Percentiles rank a stretch among this genome's conserved stretches.
Conservation (phyloP, 1,140 invertebrate species). For the Ectropis grisescens region DNA sequence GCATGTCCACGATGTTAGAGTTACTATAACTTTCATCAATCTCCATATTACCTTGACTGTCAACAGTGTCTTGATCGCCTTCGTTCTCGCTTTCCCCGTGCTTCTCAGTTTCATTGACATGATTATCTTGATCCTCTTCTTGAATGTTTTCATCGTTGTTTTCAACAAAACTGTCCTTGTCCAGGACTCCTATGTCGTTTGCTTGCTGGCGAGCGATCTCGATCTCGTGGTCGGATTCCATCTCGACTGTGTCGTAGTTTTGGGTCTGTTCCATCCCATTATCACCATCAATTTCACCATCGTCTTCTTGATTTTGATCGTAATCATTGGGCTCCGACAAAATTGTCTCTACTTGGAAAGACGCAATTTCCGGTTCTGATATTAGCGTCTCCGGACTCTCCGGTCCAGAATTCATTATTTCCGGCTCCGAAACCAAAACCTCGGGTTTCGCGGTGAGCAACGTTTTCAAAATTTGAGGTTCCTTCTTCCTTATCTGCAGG, state of each 20-base stretch:
- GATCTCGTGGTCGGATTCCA: constrained; percentile 60
- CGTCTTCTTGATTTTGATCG: constrained; percentile 32
- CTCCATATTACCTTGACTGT: constrained; percentile 18
- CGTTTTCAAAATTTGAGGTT: constrained; percentile 66
- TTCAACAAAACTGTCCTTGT: no score
- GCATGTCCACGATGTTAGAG: constrained; percentile 15
- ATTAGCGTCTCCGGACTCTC: constrained; percentile 65
- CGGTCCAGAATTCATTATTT: constrained; percentile 57
- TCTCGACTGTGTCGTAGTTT: constrained; percentile 56
- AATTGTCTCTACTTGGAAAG: constrained; percentile 65
- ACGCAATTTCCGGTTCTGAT: constrained; percentile 64
- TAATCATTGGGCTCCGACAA: constrained; percentile 54
- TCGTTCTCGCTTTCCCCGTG: constrained; percentile 18
- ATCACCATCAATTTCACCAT: constrained; percentile 28
- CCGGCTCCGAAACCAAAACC: constrained; percentile 56
- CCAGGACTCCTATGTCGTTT: no score
- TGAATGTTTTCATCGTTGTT: constrained; percentile 24
- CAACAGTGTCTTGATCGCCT: constrained; percentile 17
- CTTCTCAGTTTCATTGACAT: constrained; percentile 24
- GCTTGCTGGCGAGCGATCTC: constrained; percentile 50
- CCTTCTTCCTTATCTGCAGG: constrained; percentile 62
- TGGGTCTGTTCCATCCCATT: constrained; percentile 37
- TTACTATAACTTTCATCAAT: constrained; percentile 13
- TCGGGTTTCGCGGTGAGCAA: constrained; percentile 57
- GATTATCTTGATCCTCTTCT: constrained; percentile 35